Conservation (phyloP, 1,140 invertebrate genomes). For the Bombyx mori region ASM3026992v2 NC_085125.1:4612001-4612500, state of each 20-base stretch:
- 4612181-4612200: no score
- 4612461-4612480: conserved; percentile 78
- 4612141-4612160: no score
- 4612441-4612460: conserved; percentile 83
- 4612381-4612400: conserved; percentile 93
- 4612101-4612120: no score
- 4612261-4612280: conserved; percentile 89
- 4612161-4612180: no score
- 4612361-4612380: conserved; percentile 93
- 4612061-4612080: no score
- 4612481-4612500: no score
- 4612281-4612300: conserved; percentile 93
- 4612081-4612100: no score
- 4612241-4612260: conserved; percentile 91
- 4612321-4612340: conserved; percentile 89
- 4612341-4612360: conserved; percentile 85
- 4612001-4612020: no score
- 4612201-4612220: conserved; percentile 49
- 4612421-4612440: conserved; percentile 89
- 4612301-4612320: conserved; percentile 91
- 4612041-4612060: no score
- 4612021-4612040: no score
- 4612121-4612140: no score
- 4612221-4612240: conserved; percentile 90
- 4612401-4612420: conserved; percentile 92